Evolutionary conservation across 2,797 vertebrate genomes (phyloP).

Genomic region (Oryzias dopingdopingensis): DNA sequence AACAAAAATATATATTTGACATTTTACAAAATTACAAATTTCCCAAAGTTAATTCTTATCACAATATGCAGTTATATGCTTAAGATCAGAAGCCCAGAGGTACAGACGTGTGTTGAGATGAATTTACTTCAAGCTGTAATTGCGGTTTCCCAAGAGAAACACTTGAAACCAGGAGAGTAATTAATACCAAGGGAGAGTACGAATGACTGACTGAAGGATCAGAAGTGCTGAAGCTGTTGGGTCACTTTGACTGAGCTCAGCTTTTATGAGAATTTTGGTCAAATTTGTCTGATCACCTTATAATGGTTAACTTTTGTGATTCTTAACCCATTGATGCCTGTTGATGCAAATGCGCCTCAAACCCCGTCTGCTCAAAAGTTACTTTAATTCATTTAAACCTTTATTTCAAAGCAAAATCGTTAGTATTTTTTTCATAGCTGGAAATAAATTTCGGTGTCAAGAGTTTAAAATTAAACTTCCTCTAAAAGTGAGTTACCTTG

Average conservation of each 20-base stretch:
- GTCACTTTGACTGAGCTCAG: conserved; percentile 19
- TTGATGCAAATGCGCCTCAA: too few species aligned
- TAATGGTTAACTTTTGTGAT: not conserved
- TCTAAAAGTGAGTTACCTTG: conserved; percentile 3
- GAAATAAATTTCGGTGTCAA: too few species aligned
- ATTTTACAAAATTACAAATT: too few species aligned
- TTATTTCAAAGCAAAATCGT: too few species aligned
- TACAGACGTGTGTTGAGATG: conserved; percentile 23
- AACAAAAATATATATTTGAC: too few species aligned
- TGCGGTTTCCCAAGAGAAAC: conserved; percentile 26
- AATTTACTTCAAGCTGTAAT: conserved; percentile 27
- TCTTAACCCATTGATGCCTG: too few species aligned
- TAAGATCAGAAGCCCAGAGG: conserved; percentile 1
- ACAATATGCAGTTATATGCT: too few species aligned
- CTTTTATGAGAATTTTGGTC: conserved; percentile 18
- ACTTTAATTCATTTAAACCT: too few species aligned
- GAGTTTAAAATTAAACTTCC: too few species aligned
- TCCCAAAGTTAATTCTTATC: too few species aligned
- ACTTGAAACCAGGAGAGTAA: conserved; percentile 48
- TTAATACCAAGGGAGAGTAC: conserved; percentile 45
- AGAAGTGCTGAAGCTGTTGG: conserved; percentile 50
- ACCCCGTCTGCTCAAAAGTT: too few species aligned
- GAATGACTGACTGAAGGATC: conserved; percentile 37
- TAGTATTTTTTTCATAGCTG: too few species aligned
- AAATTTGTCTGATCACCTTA: conserved; percentile 20